phyloP scores from a whole-genome alignment of 2,113 vertebrate species.

The Phalacrocorax aristotelis region DNA sequence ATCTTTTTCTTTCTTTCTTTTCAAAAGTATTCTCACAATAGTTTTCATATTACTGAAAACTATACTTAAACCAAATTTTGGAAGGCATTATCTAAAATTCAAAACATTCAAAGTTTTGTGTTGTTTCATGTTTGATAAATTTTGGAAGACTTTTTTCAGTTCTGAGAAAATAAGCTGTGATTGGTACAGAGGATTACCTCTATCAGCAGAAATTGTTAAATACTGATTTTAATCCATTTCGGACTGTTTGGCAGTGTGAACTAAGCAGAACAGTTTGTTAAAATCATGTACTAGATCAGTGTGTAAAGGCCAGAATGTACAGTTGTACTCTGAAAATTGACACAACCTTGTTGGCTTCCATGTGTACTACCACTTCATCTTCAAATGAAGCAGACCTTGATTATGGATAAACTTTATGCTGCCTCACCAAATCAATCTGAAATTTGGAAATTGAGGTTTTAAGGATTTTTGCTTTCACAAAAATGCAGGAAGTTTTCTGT shows the following conservation, averaged over 20 bases:
- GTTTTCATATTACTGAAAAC: slow-evolving; percentile 63
- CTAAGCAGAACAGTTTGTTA: neutral
- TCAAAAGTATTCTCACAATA: slow-evolving; percentile 53
- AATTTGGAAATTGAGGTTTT: neutral
- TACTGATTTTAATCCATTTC: neutral
- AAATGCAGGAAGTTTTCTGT: neutral
- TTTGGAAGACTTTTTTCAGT: neutral
- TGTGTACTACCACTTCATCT: neutral
- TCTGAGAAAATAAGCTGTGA: neutral
- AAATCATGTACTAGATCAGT: slow-evolving; percentile 7
- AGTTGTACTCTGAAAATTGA: slow-evolving; percentile 68
- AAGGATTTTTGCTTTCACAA: neutral
- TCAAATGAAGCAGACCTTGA: neutral
- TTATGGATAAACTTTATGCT: neutral
- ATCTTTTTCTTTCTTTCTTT: slow-evolving; percentile 66
- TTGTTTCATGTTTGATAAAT: neutral
- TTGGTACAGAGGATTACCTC: neutral
- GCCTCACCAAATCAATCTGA: neutral
- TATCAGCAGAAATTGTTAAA: neutral
- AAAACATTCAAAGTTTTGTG: neutral
- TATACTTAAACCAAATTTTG: slow-evolving; percentile 55
- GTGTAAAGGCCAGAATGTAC: slow-evolving; percentile 8
- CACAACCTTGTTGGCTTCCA: neutral
- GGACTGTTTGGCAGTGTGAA: slow-evolving; percentile 28
- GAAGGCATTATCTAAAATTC: slow-evolving; percentile 59